Conservation (phyloP, 1,140 invertebrate genomes). For the Trichoplusia ni region DNA sequence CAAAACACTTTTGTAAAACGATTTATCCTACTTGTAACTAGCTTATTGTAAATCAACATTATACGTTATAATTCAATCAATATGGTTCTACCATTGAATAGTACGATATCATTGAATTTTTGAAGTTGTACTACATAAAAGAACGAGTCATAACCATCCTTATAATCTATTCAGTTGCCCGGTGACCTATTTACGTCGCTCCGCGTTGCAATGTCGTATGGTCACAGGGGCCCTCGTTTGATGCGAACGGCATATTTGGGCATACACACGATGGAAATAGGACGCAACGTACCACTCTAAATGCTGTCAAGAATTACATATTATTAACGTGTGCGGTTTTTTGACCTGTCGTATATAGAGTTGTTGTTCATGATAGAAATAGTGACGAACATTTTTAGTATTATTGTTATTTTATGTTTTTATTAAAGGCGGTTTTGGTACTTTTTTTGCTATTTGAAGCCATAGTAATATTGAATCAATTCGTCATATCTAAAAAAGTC, state of each 20-base stretch:
- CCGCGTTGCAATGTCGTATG: constrained; percentile 34
- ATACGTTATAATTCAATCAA: constrained; percentile 21
- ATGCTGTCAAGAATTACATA: too few relatives aligned
- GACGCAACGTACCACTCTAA: background rate
- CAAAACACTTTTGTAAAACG: too few relatives aligned
- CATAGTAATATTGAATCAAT: too few relatives aligned
- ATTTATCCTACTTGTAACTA: too few relatives aligned
- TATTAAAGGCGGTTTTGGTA: too few relatives aligned
- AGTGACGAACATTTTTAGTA: too few relatives aligned
- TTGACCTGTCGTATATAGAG: too few relatives aligned
- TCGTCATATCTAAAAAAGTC: too few relatives aligned
- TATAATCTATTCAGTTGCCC: constrained; percentile 38
- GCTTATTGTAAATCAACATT: background rate
- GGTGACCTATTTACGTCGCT: constrained; percentile 36
- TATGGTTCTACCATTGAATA: constrained; percentile 13
- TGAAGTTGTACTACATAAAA: constrained; percentile 24
- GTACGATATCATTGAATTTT: constrained; percentile 24
- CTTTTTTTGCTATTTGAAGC: too few relatives aligned
- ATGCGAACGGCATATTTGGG: constrained; percentile 32
- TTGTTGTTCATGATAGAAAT: too few relatives aligned
- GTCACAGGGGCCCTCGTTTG: constrained; percentile 31
- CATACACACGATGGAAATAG: constrained; percentile 10
- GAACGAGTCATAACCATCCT: constrained; percentile 29
- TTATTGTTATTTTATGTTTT: too few relatives aligned
- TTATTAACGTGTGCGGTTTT: too few relatives aligned